Conservation (phyloP, 2,888 invertebrate genomes). For the Copidosoma aretas region DNA sequence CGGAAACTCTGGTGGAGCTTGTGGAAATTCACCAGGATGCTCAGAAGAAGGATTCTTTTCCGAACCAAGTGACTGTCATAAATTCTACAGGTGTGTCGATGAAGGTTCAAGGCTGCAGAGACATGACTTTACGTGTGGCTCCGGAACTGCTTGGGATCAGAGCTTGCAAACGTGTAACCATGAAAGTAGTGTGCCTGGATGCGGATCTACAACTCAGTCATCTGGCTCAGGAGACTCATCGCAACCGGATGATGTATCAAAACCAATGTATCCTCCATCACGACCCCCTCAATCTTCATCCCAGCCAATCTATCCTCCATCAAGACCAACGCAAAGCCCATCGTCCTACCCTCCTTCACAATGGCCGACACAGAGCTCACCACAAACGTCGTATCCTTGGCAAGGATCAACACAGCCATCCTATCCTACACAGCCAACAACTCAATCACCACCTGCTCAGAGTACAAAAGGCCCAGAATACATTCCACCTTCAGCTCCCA, state of each 20-base stretch:
- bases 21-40: slow-evolving; percentile 39
- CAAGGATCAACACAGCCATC: slow-evolving; percentile 26
- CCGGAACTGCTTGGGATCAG: slow-evolving; percentile 75
- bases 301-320: slow-evolving; percentile 5
- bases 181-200: slow-evolving; percentile 63
- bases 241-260: not conserved
- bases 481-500: not conserved
- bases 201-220: slow-evolving; percentile 37
- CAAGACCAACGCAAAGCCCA: too few relatives aligned
- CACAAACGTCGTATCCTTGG: not conserved
- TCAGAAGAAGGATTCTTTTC: slow-evolving; percentile 73
- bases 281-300: not conserved
- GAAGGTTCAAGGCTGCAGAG: slow-evolving; percentile 64
- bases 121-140: slow-evolving; percentile 70
- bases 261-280: slow-evolving; percentile 2
- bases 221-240: not conserved
- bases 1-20: slow-evolving; percentile 32
- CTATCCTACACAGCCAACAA: slow-evolving; percentile 13
- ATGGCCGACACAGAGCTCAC: not conserved
- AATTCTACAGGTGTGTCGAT: slow-evolving; percentile 78
- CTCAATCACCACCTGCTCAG: slow-evolving; percentile 15
- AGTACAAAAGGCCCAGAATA: slow-evolving; percentile 7
- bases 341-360: too few relatives aligned
- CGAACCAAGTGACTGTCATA: slow-evolving; percentile 72
- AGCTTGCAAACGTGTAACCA: slow-evolving; percentile 70